Evolutionary conservation across 2,888 invertebrate genomes (phyloP), one percentile per base, ranked within the genome.

Genomic region (Melanostoma scalare): DNA sequence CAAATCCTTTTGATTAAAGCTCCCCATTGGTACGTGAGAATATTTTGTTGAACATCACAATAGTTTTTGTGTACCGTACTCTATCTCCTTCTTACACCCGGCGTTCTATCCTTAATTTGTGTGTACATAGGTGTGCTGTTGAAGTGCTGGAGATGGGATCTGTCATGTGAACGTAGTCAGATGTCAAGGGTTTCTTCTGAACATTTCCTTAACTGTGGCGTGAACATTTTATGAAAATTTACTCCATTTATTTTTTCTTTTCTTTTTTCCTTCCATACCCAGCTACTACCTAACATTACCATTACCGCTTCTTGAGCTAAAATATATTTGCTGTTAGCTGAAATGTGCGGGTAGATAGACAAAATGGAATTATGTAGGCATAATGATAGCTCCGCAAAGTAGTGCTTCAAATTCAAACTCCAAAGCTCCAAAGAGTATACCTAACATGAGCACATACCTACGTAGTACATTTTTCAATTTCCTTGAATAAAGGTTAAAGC

Each of bases 1-100:
- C 78, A 84, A 84, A 84, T 84, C 84, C 84, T 84, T 84, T 84
- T 84, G 84, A 84, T 84, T 84, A 84, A 84, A 84, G 53, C 78
- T 74, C 63, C 60, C 74, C 78, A 78, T 84, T 84, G 84, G 60
- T 78, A 84, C 84, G 84, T 78, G 84, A 74, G 84, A 74, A 61
- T 84, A 84, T 82, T 82, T 82, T 65, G 78, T 78, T 65, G 71
- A 78, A 60, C 69, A 78, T 84, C 84, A 74, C 74, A 78, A 78
- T 78, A 84, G 84, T 84, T 84, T 84, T 56, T 69, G 69, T 78
- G 74, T 84, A 78, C 74, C 63, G 20, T 50, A 65, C 53, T 74
- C 36, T 48, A 36, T 67, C 38, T 65, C 35, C 50, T 48, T 42
- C 50, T 3, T 35, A 56, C 55, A 53, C 40, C 40, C 60, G 40